These are phyloP conservation scores for Phrynocephalus guinanensis DNA, from an alignment of 2,797 vertebrate genomes.

Conservation along the genomic window DNA sequence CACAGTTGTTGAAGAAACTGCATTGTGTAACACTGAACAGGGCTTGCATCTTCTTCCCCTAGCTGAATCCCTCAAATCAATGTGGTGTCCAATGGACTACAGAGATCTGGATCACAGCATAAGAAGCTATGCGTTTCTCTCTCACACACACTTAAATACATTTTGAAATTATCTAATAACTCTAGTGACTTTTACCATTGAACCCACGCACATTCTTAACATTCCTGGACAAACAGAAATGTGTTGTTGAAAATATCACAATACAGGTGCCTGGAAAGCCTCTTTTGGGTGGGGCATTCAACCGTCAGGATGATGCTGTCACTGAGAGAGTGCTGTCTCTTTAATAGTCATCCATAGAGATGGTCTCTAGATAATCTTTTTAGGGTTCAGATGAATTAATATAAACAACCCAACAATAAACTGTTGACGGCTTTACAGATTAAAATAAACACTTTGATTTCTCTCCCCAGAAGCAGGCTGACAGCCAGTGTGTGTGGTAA, in stretches of 20 bases:
- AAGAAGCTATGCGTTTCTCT: too few relatives aligned
- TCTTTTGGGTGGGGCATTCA: neutral
- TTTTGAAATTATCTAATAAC: too few relatives aligned
- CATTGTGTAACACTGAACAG: too few relatives aligned
- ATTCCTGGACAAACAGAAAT: neutral
- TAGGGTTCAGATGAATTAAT: neutral
- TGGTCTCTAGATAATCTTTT: neutral
- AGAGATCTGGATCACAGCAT: too few relatives aligned
- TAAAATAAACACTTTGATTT: neutral
- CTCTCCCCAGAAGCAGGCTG: neutral
- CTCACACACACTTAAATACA: too few relatives aligned
- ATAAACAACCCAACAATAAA: neutral
- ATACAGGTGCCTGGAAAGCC: neutral
- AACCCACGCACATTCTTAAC: neutral
- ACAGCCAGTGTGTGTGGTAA: neutral
- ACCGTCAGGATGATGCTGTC: neutral
- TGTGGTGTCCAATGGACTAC: too few relatives aligned
- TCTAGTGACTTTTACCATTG: too few relatives aligned
- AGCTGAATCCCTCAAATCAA: too few relatives aligned
- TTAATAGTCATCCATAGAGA: neutral
- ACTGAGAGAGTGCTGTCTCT: too few relatives aligned
- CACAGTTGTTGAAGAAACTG: too few relatives aligned
- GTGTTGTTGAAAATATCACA: neutral
- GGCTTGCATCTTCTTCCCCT: too few relatives aligned
- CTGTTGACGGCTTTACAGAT: neutral